Conservation (phyloP, 2,113 vertebrate genomes). For the Plotosus lineatus region DNA sequence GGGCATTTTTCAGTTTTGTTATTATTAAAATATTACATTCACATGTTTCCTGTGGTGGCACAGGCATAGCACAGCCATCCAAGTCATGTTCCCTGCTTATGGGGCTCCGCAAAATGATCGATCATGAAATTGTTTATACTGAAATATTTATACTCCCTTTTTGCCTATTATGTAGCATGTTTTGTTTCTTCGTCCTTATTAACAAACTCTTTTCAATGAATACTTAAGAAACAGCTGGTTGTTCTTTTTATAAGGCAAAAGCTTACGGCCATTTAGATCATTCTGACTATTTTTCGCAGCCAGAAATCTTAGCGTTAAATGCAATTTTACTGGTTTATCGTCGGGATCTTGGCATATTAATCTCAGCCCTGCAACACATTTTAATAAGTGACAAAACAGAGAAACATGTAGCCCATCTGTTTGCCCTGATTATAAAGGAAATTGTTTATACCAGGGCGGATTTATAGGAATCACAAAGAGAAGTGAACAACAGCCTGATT, state of each 20-base stretch:
- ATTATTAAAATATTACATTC: too few species aligned
- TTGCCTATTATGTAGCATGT: background rate
- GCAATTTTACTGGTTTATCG: constrained; percentile 9
- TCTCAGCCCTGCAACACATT: constrained; percentile 11
- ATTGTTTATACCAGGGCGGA: constrained; percentile 1
- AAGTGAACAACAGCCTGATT: constrained; percentile 8
- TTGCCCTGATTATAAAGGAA: constrained; percentile 4
- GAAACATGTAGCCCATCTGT: constrained; percentile 9
- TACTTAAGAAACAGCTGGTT: constrained; percentile 51
- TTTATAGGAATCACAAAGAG: constrained; percentile 10
- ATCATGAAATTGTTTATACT: constrained; percentile 20
- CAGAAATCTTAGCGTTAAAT: constrained; percentile 28
- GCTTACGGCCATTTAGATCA: constrained; percentile 40
- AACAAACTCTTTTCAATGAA: background rate
- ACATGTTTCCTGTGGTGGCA: too few species aligned
- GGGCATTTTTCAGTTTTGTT: too few species aligned
- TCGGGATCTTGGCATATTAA: background rate
- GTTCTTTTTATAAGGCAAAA: constrained; percentile 40
- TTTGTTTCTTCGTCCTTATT: constrained; percentile 6
- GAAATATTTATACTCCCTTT: constrained; percentile 10
- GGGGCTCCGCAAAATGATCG: background rate
- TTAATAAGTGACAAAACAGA: constrained; percentile 29
- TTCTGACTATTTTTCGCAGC: constrained; percentile 43
- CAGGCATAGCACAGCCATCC: too few species aligned
- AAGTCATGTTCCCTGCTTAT: too few species aligned